Base-by-base conservation (phyloP, 1,140 invertebrate species). In the Mesaphorura yosii region DNA sequence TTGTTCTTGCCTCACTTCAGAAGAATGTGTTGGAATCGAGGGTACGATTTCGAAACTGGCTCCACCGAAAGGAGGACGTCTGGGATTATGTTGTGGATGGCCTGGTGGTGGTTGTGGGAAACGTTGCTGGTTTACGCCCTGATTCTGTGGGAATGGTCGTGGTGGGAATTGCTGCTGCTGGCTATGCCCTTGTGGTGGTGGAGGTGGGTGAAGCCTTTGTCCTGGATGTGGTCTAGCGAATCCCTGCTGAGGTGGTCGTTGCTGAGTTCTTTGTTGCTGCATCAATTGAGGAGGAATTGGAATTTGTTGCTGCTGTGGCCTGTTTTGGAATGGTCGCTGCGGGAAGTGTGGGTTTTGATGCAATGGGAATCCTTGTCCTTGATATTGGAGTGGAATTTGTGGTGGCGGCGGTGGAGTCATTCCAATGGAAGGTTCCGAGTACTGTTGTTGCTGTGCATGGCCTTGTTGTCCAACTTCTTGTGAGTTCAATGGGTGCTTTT, bases 181-280 rank as follows among this genome's bases (percentile, higher is more conserved):
- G 41, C 46, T 42, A 17, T 28, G 42, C 41, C 45, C 40, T 25
- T 34, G 42, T 31, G 3, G 39, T 14, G 40, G 19, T 14, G 41
- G 41, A 31, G 55, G 52, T 49, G 34, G 7, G 5, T 15, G 20
- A 29, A 17, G 49, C 14, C 23, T 20, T 12, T 38, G 53, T 6
- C 25, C 29, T 5, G 29, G 45, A 19, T 26, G 14, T 53, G 48
- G 20, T 49, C 48, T 14, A 34, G 37, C 29, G 40, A 42, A 22
- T 37, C 42, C 48, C 17, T 45, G 25, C 38, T 40, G 54, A 7
- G 51, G 51, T 37, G 48, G 48, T 15, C 45, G 51, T 23, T 57
- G 42, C 37, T 39, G 34, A n/a, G n/a, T 22, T 19, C 42, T 23
- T 34, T 47, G 38, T 15, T 29, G n/a, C 37, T 34, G 40, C 15